Evolutionary conservation across 2,113 vertebrate genomes (phyloP).

Genomic region (Spheniscus mendiculus): DNA sequence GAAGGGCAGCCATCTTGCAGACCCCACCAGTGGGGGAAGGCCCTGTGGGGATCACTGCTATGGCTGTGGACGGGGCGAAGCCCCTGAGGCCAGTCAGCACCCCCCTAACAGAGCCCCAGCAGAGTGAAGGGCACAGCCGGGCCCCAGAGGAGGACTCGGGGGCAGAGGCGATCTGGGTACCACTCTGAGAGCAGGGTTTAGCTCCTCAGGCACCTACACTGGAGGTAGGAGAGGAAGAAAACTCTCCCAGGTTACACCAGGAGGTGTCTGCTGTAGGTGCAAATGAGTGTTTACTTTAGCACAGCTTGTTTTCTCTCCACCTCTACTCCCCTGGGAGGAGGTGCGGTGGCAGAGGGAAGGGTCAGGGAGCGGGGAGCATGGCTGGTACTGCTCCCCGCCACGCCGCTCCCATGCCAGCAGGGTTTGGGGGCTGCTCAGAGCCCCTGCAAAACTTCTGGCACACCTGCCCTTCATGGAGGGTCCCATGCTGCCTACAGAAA

Average conservation of each 20-base stretch:
- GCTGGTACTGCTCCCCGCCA: fast-evolving
- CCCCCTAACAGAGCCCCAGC: not conserved
- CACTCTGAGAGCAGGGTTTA: not conserved
- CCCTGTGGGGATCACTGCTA: not conserved
- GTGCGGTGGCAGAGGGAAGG: fast-evolving
- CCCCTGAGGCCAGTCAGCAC: not conserved
- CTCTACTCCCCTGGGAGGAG: not conserved
- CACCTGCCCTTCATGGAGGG: fast-evolving
- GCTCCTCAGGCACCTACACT: not conserved
- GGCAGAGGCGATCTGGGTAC: fast-evolving
- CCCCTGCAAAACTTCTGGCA: not conserved
- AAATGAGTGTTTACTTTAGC: not conserved
- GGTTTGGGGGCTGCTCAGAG: not conserved
- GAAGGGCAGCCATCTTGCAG: not conserved
- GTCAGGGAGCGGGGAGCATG: fast-evolving
- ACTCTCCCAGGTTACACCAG: not conserved
- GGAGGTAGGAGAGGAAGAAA: not conserved
- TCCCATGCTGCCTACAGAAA: fast-evolving
- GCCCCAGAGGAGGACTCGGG: fast-evolving
- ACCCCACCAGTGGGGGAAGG: not conserved
- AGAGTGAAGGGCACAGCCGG: fast-evolving
- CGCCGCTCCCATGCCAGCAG: fast-evolving
- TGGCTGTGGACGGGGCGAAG: not conserved
- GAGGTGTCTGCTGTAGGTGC: not conserved
- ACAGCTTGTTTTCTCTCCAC: not conserved